These are phyloP conservation scores for Ceriagrion tenellum DNA, from an alignment of 2,888 invertebrate genomes.

Conservation along the genomic window DNA sequence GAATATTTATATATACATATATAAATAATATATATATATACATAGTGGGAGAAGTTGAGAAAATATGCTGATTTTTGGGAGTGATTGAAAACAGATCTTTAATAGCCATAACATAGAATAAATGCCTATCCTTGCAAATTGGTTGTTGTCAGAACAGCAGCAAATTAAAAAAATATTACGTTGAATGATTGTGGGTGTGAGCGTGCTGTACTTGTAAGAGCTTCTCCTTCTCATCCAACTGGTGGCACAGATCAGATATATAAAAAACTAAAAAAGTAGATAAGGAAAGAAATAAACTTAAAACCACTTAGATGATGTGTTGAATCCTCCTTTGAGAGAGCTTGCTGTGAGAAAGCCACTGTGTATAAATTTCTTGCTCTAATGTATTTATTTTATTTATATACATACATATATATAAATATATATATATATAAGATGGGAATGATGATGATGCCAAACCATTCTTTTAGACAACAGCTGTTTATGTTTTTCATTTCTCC, in stretches of 20 bases:
- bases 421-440: slow-evolving; percentile 34
- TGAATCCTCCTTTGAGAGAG: slow-evolving; percentile 51
- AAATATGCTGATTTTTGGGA: slow-evolving; percentile 50
- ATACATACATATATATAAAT: slow-evolving; percentile 17
- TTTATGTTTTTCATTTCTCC: slow-evolving; percentile 43
- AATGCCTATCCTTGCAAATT: slow-evolving; percentile 55
- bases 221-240: slow-evolving; percentile 56
- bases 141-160: slow-evolving; percentile 60
- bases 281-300: slow-evolving; percentile 34
- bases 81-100: slow-evolving; percentile 45
- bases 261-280: slow-evolving; percentile 47
- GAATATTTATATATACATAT: slow-evolving; percentile 61
- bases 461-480: slow-evolving; percentile 54
- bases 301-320: slow-evolving; percentile 53
- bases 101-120: slow-evolving; percentile 57
- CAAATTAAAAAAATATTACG: slow-evolving; percentile 25
- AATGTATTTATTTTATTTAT: slow-evolving; percentile 68
- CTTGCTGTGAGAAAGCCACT: slow-evolving; percentile 66
- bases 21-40: slow-evolving; percentile 29
- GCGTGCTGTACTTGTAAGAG: slow-evolving; percentile 61
- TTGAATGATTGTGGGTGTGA: not conserved
- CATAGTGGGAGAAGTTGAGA: slow-evolving; percentile 53
- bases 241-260: slow-evolving; percentile 61
- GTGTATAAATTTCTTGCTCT: slow-evolving; percentile 63
- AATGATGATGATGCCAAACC: slow-evolving; percentile 45